Percentiles rank a stretch among this genome's conserved stretches.
phyloP scores from a whole-genome alignment of 2,888 invertebrate genomes.

The Corbicula japonica region DNA sequence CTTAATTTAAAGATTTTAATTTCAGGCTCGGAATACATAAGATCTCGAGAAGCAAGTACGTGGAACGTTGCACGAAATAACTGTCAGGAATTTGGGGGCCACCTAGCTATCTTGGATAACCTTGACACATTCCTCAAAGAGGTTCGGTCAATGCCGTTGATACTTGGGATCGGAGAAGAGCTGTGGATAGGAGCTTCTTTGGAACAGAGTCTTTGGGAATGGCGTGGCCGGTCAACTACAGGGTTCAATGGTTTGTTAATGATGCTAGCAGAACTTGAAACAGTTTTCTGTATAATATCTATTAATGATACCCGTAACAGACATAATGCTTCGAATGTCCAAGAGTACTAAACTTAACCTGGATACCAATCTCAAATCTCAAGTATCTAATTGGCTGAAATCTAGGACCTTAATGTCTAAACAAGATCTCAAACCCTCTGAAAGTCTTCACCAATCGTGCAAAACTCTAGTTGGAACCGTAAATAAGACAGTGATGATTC shows the following conservation, averaged over 20 bases:
- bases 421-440: too few species aligned
- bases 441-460: too few species aligned
- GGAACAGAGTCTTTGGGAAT: constrained; percentile 31
- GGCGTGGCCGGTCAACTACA: constrained; percentile 23
- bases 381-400: too few species aligned
- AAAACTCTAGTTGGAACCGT: too few species aligned
- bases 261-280: neutral
- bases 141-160: constrained; percentile 11
- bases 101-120: constrained; percentile 43
- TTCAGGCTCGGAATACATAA: constrained; percentile 37
- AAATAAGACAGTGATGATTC: too few species aligned
- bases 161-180: constrained; percentile 25
- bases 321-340: too few species aligned
- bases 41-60: constrained; percentile 44
- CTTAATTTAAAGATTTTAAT: neutral
- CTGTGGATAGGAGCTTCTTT: constrained; percentile 56
- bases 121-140: constrained; percentile 24
- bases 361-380: too few species aligned
- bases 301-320: neutral
- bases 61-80: constrained; percentile 45
- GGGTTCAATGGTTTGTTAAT: constrained; percentile 27
- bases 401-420: too few species aligned
- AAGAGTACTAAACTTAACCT: too few species aligned
- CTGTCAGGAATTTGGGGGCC: constrained; percentile 51
- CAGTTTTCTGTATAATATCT: neutral